Conservation (phyloP, 2,797 vertebrate genomes). For the Syngnathus rostellatus region DNA sequence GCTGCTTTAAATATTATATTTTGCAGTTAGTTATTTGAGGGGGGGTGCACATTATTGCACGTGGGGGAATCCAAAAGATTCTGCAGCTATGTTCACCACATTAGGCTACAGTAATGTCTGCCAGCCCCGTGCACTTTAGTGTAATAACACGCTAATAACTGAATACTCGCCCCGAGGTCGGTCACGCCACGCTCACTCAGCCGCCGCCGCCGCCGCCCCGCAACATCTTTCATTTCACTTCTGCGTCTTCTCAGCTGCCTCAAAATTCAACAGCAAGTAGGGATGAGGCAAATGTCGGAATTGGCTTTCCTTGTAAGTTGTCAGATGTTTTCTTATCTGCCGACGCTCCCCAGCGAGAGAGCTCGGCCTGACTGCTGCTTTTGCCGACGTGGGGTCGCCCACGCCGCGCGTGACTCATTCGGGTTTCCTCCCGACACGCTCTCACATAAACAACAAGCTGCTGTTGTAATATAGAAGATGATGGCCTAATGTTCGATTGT, state of each 20-base stretch:
- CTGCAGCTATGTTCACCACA: slow-evolving; percentile 44
- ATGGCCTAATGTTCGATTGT: neutral
- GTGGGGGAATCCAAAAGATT: slow-evolving; percentile 40
- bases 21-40: too few relatives aligned
- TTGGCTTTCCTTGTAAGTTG: neutral
- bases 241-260: neutral
- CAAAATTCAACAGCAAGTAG: neutral
- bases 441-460: neutral
- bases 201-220: neutral
- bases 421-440: neutral
- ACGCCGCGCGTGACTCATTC: neutral
- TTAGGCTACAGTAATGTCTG: slow-evolving; percentile 46
- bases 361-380: neutral
- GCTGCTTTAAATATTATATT: neutral
- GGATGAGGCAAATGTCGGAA: neutral
- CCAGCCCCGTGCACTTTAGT: neutral
- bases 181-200: neutral
- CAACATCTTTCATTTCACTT: neutral
- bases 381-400: neutral
- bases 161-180: neutral
- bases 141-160: slow-evolving; percentile 7
- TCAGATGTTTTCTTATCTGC: neutral
- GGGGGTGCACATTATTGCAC: slow-evolving; percentile 39
- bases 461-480: neutral
- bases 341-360: neutral